Evolutionary conservation across 2,888 invertebrate genomes (phyloP).

Genomic region (Hipparchia semele): DNA sequence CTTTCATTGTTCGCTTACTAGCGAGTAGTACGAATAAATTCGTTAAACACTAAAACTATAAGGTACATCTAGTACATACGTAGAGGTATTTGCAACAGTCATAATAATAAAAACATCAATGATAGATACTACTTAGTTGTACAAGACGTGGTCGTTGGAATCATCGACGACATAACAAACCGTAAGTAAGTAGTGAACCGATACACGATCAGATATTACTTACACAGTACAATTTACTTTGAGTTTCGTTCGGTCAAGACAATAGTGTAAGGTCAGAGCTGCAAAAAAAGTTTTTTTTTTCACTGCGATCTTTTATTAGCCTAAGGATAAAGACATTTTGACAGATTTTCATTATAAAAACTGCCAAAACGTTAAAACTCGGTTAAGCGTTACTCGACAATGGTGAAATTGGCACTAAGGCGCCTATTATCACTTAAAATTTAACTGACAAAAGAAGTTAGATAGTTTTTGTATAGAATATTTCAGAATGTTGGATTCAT

Average conservation of each 20-base stretch:
- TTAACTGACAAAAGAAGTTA: too few relatives aligned
- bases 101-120: conserved; percentile 33
- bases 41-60: conserved; percentile 75
- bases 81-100: conserved; percentile 49
- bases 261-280: neutral
- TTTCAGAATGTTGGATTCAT: too few relatives aligned
- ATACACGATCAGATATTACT: neutral
- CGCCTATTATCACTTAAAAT: too few relatives aligned
- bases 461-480: too few relatives aligned
- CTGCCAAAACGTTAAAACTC: too few relatives aligned
- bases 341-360: too few relatives aligned
- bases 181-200: neutral
- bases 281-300: too few relatives aligned
- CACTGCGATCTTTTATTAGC: too few relatives aligned
- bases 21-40: conserved; percentile 79
- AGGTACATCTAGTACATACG: conserved; percentile 58
- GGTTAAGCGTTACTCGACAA: too few relatives aligned
- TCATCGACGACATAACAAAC: conserved; percentile 26
- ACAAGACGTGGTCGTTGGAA: conserved; percentile 19
- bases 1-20: conserved; percentile 80
- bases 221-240: neutral
- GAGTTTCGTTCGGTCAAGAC: conserved; percentile 11
- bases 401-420: too few relatives aligned
- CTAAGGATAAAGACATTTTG: too few relatives aligned
- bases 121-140: conserved; percentile 16